phyloP scores from a whole-genome alignment of 2,797 vertebrate genomes.

The Galagoides demidoff region DNA sequence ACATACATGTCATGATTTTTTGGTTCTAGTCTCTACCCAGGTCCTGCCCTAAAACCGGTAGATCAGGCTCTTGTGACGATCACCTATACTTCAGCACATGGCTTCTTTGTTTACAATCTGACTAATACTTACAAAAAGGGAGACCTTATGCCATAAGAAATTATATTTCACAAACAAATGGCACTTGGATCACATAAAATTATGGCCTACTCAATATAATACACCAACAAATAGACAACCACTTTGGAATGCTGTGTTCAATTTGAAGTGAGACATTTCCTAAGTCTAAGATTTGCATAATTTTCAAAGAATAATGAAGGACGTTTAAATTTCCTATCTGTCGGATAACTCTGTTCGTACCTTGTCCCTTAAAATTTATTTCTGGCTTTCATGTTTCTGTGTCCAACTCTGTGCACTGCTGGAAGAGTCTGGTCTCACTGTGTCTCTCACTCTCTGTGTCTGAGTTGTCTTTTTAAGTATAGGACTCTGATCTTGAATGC shows the following conservation, averaged over 20 bases:
- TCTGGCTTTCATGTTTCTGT: slow-evolving; percentile 46
- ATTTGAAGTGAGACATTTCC: slow-evolving; percentile 13
- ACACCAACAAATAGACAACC: neutral
- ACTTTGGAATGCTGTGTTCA: neutral
- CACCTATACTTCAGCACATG: neutral
- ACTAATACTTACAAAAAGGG: neutral
- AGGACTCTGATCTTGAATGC: slow-evolving; percentile 58
- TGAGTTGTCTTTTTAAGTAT: neutral
- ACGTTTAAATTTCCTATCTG: neutral
- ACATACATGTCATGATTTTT: neutral
- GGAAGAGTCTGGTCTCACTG: slow-evolving; percentile 17
- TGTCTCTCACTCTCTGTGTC: neutral
- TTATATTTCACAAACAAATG: neutral
- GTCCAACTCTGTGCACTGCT: neutral
- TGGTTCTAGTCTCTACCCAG: neutral
- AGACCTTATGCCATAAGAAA: neutral
- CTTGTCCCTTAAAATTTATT: neutral
- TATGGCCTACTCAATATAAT: neutral
- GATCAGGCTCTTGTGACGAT: neutral
- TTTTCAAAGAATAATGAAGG: slow-evolving; percentile 25
- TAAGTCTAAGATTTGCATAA: neutral
- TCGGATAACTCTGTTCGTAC: neutral
- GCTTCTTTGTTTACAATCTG: neutral
- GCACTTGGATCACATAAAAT: neutral
- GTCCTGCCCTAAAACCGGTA: neutral